phyloP scores from a whole-genome alignment of 2,113 vertebrate species.

The Megaceryle torquata region DNA sequence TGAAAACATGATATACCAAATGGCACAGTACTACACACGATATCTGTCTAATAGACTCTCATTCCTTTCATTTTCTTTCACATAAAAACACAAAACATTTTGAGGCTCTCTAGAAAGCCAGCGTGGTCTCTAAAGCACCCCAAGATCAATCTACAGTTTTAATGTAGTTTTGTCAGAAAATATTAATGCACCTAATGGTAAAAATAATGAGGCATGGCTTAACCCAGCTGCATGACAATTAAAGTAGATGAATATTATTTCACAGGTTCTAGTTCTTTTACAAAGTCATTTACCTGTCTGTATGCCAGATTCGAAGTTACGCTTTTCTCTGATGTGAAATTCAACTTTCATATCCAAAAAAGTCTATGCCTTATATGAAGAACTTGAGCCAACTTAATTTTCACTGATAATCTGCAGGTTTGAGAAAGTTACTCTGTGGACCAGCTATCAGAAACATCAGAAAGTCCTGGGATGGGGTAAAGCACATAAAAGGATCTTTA shows the following conservation, averaged over 20 bases:
- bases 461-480: not conserved
- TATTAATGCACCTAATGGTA: slow-evolving; percentile 30
- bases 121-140: not conserved
- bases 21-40: not conserved
- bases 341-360: not conserved
- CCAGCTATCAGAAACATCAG: not conserved
- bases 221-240: slow-evolving; percentile 53
- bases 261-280: slow-evolving; percentile 11
- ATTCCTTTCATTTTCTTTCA: not conserved
- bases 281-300: not conserved
- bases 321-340: not conserved
- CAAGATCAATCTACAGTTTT: slow-evolving; percentile 33
- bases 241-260: slow-evolving; percentile 51
- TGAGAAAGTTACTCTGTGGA: not conserved
- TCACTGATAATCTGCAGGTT: not conserved
- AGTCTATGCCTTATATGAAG: not conserved
- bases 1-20: not conserved
- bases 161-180: slow-evolving; percentile 42
- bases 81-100: not conserved
- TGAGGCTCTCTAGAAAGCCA: slow-evolving; percentile 9
- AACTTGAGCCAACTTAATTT: slow-evolving; percentile 3
- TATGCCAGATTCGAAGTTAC: not conserved
- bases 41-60: not conserved
- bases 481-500: not conserved
- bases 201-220: slow-evolving; percentile 49